Percentiles rank a stretch among this genome's conserved stretches.
phyloP scores from a whole-genome alignment of 2,888 invertebrate species.

The Harpalus rufipes region DNA sequence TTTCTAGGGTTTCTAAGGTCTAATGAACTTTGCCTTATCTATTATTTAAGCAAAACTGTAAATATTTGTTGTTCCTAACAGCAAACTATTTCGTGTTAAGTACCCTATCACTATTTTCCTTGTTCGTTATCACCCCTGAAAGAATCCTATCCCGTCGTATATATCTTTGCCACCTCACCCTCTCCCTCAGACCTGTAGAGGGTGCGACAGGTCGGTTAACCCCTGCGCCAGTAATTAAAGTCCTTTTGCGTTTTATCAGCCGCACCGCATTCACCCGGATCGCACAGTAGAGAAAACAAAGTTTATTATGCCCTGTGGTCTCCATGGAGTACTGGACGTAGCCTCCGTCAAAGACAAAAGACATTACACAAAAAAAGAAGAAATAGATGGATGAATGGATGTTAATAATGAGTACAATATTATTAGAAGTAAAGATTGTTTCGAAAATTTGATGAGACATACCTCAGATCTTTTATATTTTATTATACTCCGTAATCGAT shows the following conservation, averaged over 20 bases:
- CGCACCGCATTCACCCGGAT: slow-evolving; percentile 31
- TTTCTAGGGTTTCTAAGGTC: too few relatives aligned
- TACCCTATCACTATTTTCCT: too few relatives aligned
- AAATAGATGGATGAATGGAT: background rate
- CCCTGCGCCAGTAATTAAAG: slow-evolving; percentile 61
- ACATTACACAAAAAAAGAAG: background rate
- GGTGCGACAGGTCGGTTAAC: slow-evolving; percentile 65
- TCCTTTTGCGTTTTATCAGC: slow-evolving; percentile 63
- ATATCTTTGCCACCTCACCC: slow-evolving; percentile 43
- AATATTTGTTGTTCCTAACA: too few relatives aligned
- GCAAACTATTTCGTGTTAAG: too few relatives aligned
- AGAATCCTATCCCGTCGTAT: slow-evolving; percentile 19
- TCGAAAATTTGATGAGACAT: too few relatives aligned
- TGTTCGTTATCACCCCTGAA: background rate
- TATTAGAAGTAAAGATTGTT: too few relatives aligned
- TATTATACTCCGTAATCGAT: too few relatives aligned
- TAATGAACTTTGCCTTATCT: too few relatives aligned
- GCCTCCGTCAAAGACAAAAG: background rate
- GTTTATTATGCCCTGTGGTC: slow-evolving; percentile 55
- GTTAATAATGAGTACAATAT: background rate
- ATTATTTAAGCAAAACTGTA: too few relatives aligned
- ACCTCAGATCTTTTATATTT: too few relatives aligned
- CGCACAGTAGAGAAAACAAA: slow-evolving; percentile 47
- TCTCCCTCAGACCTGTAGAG: background rate
- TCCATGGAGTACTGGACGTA: background rate